Conservation (phyloP, 1,140 invertebrate genomes). For the Myzus persicae region DNA sequence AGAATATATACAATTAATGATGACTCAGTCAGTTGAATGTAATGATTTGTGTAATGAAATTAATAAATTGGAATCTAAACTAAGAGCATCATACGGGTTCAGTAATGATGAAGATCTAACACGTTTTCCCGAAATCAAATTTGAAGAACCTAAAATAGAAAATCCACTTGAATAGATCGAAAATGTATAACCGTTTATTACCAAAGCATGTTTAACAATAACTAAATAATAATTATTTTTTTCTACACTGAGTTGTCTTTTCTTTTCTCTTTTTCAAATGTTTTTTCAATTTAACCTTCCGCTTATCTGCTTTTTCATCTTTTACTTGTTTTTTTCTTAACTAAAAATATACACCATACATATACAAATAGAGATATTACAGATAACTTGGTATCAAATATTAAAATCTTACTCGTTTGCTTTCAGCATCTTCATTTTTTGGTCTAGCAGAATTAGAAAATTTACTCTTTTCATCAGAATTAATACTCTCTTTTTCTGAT, state of each 20-base stretch:
- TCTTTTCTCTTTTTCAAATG: constrained; percentile 93
- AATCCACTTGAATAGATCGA: not conserved
- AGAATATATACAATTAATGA: constrained; percentile 17
- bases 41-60: constrained; percentile 13
- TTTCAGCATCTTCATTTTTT: constrained; percentile 85
- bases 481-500: constrained; percentile 64
- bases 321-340: constrained; percentile 85
- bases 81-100: not conserved
- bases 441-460: constrained; percentile 77
- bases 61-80: not conserved
- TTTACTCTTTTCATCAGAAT: constrained; percentile 68
- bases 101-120: not conserved
- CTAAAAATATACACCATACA: constrained; percentile 62
- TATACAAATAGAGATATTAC: constrained; percentile 1
- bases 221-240: constrained; percentile 44
- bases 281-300: constrained; percentile 93
- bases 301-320: constrained; percentile 87
- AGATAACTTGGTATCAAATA: constrained; percentile 16
- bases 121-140: not conserved
- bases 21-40: not conserved
- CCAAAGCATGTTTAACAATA: not conserved
- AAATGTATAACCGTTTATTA: not conserved
- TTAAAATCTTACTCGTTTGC: constrained; percentile 74
- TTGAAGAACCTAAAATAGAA: constrained; percentile 13
- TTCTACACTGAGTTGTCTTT: constrained; percentile 66